Base-by-base conservation (phyloP, 2,888 invertebrate species). In the Cremastinae sp. region DNA sequence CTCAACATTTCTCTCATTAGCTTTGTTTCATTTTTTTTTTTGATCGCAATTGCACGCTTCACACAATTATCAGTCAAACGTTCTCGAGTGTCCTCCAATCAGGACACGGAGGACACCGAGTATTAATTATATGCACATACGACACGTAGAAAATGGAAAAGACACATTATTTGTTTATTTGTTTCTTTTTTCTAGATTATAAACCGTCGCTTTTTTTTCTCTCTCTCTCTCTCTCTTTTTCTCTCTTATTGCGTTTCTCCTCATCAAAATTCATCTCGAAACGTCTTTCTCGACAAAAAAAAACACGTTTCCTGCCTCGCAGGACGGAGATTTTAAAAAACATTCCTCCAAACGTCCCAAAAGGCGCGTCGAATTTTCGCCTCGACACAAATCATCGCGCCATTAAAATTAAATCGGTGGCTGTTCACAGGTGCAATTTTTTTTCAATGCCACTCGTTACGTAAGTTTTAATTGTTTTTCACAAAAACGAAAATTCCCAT, bases 111-210 rank as follows among this genome's bases (percentile, higher is more conserved):
- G 28, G 59, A 22, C 66, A 45, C 66, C 43, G 70, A 74, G 66
- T 16, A 68, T 66, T 69, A 72, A 28, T 28, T 43, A 64, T 74
- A 64, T 73, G 75, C 72, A 64, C 71, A 75, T 55, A 79, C 75
- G 80, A 82, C 80, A 81, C 78, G 76, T 81, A 81, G 79, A 81
- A 82, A 82, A 80, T 80, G 78, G 79, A 80, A 83, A 80, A 75
- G 76, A 80, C 75, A 75, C 78, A 72, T 53, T 75, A 72, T 78
- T 64, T 74, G 62, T 71, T 53, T 49, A 45, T 35, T 49, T 58
- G 61, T 58, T 69, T 20, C 20, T 47, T 47, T 47, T 47, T 47
- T 47, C 14, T 47, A n/a, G 35, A 56, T 74, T 53, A 16, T 69
- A 12, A 4, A 45, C 14, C 12, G n/a, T 45, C 14, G 4, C 5